phyloP scores from a whole-genome alignment of 2,888 invertebrate genomes.

The Eudemis profundana region DNA sequence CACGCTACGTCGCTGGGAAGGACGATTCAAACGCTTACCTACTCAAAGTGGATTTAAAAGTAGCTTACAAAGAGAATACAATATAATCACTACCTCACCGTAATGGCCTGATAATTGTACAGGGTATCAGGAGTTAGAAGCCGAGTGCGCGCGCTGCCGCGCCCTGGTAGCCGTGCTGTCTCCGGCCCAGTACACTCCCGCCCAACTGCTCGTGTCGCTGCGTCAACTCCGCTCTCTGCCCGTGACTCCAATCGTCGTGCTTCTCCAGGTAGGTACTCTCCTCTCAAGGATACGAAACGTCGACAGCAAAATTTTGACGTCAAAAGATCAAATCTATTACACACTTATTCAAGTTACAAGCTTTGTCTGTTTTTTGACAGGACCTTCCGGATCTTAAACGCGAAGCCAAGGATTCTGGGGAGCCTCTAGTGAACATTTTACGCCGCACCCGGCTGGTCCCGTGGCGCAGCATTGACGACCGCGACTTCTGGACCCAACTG shows the following conservation, averaged over 20 bases:
- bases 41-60: too few species aligned
- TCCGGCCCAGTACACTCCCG: constrained; percentile 73
- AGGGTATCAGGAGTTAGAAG: constrained; percentile 82
- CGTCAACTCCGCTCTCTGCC: constrained; percentile 71
- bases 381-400: constrained; percentile 84
- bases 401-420: constrained; percentile 82
- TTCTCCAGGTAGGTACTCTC: constrained; percentile 68
- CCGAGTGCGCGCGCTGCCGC: constrained; percentile 72
- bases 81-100: too few species aligned
- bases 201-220: constrained; percentile 71
- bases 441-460: constrained; percentile 78
- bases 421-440: constrained; percentile 76
- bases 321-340: too few species aligned
- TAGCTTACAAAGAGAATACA: too few species aligned
- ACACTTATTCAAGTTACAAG: neutral
- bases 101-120: constrained; percentile 41
- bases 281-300: too few species aligned
- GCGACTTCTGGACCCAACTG: constrained; percentile 88
- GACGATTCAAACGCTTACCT: too few species aligned
- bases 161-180: constrained; percentile 77
- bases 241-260: constrained; percentile 73
- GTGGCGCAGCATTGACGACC: constrained; percentile 83
- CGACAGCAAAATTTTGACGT: too few species aligned
- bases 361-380: constrained; percentile 61
- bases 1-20: too few species aligned